Evolutionary conservation across 1,140 invertebrate genomes (phyloP).

Genomic region (Drosophila quadrilineata): DNA sequence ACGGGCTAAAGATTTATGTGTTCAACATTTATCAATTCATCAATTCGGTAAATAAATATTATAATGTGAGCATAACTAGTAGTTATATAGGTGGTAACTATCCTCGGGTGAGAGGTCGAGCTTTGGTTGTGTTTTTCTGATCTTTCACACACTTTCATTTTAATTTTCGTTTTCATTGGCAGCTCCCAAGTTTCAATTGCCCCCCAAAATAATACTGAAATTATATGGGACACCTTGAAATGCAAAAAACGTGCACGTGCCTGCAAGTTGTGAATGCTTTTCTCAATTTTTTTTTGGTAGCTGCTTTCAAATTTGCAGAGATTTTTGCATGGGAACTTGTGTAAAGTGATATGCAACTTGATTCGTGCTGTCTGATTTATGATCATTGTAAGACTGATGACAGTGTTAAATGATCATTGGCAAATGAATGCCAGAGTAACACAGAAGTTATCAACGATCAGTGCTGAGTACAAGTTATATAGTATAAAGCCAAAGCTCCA

Average conservation of each 20-base stretch:
- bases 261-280: constrained; percentile 15
- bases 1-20: constrained; percentile 1
- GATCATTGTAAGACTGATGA: constrained; percentile 20
- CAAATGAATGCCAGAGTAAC: constrained; percentile 52
- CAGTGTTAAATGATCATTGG: constrained; percentile 59
- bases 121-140: neutral
- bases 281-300: no score
- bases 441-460: constrained; percentile 56
- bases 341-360: constrained; percentile 1
- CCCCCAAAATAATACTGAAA: no score
- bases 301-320: constrained; percentile 2
- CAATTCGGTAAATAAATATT: constrained; percentile 3
- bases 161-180: constrained; percentile 12
- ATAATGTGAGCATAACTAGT: no score
- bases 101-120: neutral
- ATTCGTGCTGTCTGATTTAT: constrained; percentile 23
- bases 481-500: constrained; percentile 38
- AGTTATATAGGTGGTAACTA: no score
- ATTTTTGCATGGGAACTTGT: neutral
- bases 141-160: constrained; percentile 30
- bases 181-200: neutral
- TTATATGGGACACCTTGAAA: constrained; percentile 12
- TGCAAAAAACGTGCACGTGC: constrained; percentile 26
- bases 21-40: constrained; percentile 12
- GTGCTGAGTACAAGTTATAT: constrained; percentile 51